Percentiles rank a stretch among this genome's conserved stretches.
Conservation (phyloP, 2,797 vertebrate species). For the Xiphorhynchus erythropygius region DNA sequence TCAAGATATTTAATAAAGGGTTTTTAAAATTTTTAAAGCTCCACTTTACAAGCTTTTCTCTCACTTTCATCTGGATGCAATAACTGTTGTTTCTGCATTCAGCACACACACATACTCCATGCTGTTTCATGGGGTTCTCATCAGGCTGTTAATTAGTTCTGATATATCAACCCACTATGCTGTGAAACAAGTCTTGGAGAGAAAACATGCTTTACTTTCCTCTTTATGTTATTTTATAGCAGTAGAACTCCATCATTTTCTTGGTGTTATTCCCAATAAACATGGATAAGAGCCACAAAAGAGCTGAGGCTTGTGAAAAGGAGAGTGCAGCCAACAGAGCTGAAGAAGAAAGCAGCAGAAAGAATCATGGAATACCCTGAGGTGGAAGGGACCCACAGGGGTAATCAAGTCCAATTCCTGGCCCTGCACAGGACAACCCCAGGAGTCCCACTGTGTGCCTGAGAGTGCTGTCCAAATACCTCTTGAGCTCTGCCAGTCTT, state of each 20-base stretch:
- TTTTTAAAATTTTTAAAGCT: background rate
- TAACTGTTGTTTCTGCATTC: background rate
- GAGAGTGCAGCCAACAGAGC: background rate
- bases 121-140: background rate
- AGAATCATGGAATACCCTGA: background rate
- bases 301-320: background rate
- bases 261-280: background rate
- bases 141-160: constrained; percentile 31
- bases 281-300: background rate
- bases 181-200: background rate
- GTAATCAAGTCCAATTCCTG: accelerated
- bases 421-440: background rate
- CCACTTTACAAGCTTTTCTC: background rate
- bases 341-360: background rate
- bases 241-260: background rate
- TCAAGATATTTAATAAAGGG: background rate
- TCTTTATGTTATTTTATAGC: background rate
- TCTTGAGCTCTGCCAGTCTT: background rate
- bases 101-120: background rate
- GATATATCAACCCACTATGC: background rate
- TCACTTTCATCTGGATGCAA: background rate
- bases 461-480: background rate
- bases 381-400: background rate
- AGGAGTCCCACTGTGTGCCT: background rate
- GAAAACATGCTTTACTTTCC: background rate